A percentile compares a stretch with the other conserved stretches of the same genome.
These are phyloP conservation scores for Colletes gigas DNA, from an alignment of 1,140 invertebrate species.

Conservation along the genomic window DNA sequence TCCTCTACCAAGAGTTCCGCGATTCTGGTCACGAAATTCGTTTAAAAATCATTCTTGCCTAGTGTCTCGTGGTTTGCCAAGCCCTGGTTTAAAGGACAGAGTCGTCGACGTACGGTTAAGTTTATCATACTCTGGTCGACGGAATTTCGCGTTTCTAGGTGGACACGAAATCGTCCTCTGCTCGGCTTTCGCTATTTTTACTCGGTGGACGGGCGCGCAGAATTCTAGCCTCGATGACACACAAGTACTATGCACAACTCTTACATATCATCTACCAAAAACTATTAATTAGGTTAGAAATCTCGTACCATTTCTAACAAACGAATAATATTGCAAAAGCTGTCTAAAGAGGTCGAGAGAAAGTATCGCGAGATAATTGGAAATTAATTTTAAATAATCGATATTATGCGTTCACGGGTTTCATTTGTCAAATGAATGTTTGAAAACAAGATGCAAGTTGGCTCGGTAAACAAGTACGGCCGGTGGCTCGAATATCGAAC, in stretches of 20 bases:
- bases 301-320: no score
- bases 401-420: no score
- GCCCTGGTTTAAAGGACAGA: conserved; percentile 31
- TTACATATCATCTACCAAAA: not conserved
- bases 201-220: not conserved
- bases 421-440: no score
- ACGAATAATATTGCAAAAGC: no score
- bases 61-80: not conserved
- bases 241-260: not conserved
- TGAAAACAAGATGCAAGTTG: not conserved
- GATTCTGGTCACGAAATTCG: no score
- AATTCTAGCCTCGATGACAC: not conserved
- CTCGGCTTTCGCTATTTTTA: conserved; percentile 54
- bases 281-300: no score
- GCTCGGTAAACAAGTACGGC: conserved; percentile 30
- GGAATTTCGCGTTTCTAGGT: conserved; percentile 18
- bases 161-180: conserved; percentile 20
- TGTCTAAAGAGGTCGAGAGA: no score
- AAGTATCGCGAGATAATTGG: no score
- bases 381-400: no score
- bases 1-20: no score
- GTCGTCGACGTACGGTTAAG: conserved; percentile 1
- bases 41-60: conserved; percentile 59
- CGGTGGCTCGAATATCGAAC: conserved; percentile 28
- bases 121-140: not conserved